Base-by-base conservation (phyloP, 2,113 vertebrate genomes). In the Taurulus bubalis region DNA sequence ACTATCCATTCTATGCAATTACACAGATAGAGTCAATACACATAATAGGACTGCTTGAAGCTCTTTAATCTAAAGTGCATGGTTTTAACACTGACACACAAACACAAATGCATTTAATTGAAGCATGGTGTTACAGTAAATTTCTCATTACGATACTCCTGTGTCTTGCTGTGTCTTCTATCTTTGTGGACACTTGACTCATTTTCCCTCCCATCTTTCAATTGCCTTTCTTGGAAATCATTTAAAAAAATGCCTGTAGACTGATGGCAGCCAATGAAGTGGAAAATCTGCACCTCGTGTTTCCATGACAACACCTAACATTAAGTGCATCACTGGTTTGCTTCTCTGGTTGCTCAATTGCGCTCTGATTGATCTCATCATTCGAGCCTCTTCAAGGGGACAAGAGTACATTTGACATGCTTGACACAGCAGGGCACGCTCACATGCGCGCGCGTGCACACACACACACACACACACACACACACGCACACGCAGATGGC, bases 241-340 rank as follows among this genome's bases (percentile, higher is more conserved):
- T 90, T 77, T 80, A 36, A 0, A 32, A 75, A 85, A 87, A 71
- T n/a, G 80, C 77, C 87, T 75, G 65, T 22, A 59, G 82, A 84
- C 69, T 77, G 67, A 83, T 60, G 53, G 62, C 49, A 75, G 12
- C 53, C 82, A 83, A 84, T 77, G 84, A 87, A 90, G 87, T 71
- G 75, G 85, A 89, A 90, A 88, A 93, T 91, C 86, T 88, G 82
- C 73, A 79, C 66, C 70, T 66, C 0, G 32, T 65, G 90, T 94
- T 93, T 90, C 93, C 89, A 92, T 92, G 90, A 80, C 90, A 87
- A 93, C 92, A 42, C 66, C 85, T 87, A 90, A 91, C 89, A 91
- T 88, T 85, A 90, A 86, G 90, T 83, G 68, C 73, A 77, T 80
- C 71, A 36, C 71, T 66, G 64, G 77, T 73, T 81, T 70, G 59